Evolutionary conservation across 2,113 vertebrate genomes (phyloP).

Genomic region (Vireo altiloquus): DNA sequence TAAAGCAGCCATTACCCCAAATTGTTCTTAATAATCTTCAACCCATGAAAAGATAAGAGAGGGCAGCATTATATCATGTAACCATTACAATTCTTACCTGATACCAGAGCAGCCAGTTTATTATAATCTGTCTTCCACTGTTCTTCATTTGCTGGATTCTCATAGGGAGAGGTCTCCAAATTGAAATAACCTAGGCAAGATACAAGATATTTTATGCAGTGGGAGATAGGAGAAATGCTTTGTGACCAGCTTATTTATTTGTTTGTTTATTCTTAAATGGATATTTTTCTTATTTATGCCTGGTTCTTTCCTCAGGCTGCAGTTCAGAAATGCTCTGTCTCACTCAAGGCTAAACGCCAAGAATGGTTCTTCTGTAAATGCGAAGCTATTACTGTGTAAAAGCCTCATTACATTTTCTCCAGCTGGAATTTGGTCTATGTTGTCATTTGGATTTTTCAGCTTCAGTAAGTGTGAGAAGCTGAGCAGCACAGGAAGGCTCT

Average conservation of each 20-base stretch:
- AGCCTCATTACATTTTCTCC: background rate
- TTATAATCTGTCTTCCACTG: conserved; percentile 81
- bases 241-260: background rate
- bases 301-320: background rate
- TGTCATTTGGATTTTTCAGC: background rate
- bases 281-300: background rate
- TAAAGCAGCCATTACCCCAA: background rate
- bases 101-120: conserved; percentile 79
- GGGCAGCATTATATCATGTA: background rate
- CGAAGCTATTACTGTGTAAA: background rate
- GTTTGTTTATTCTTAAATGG: background rate
- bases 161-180: conserved; percentile 85
- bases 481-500: background rate
- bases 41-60: background rate
- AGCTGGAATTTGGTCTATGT: background rate
- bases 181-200: conserved; percentile 80
- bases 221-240: background rate
- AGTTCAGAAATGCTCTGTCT: background rate
- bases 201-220: background rate
- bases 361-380: background rate
- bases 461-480: background rate
- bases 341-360: background rate
- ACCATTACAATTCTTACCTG: conserved; percentile 69
- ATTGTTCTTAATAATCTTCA: background rate
- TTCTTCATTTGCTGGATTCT: conserved; percentile 78